A percentile compares a stretch with the other conserved stretches of the same genome.
Evolutionary conservation across 2,113 vertebrate species (phyloP).

Genomic region (Cephalopholis sonnerati): DNA sequence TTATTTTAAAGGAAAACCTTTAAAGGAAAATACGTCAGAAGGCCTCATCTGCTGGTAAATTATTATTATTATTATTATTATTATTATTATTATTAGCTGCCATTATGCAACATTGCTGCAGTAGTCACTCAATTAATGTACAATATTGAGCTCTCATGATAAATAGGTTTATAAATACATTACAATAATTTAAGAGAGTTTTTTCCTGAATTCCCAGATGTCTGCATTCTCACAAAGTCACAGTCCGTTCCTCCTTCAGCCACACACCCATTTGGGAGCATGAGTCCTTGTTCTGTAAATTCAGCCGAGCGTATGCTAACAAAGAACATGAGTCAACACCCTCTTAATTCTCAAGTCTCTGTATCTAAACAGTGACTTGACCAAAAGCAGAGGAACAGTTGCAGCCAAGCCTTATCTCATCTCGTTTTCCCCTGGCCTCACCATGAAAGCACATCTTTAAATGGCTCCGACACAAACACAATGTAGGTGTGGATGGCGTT

Average conservation of each 20-base stretch:
- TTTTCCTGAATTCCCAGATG: not conserved
- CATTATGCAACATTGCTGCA: too few species aligned
- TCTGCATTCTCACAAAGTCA: not conserved
- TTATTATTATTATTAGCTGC: too few species aligned
- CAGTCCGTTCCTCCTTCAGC: not conserved
- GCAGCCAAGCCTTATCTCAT: slow-evolving; percentile 46
- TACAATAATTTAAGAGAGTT: too few species aligned
- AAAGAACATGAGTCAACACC: slow-evolving; percentile 32
- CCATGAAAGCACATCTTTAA: slow-evolving; percentile 26
- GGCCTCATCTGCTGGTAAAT: not conserved
- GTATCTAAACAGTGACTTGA: slow-evolving; percentile 37
- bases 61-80: too few species aligned
- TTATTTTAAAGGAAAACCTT: too few species aligned
- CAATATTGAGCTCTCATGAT: not conserved
- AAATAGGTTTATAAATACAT: too few species aligned
- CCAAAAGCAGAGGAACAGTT: slow-evolving; percentile 1
- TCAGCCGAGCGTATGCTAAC: slow-evolving; percentile 23
- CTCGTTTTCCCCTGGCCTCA: not conserved
- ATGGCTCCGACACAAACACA: slow-evolving; percentile 41
- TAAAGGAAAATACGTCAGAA: not conserved
- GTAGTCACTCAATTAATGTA: not conserved
- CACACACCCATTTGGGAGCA: slow-evolving; percentile 45
- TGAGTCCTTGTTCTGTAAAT: slow-evolving; percentile 11
- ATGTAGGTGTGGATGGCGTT: slow-evolving; percentile 51
- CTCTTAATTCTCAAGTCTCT: slow-evolving; percentile 34